Evolutionary conservation across 2,797 vertebrate species (phyloP).

Genomic region (Myotis findleyi): DNA sequence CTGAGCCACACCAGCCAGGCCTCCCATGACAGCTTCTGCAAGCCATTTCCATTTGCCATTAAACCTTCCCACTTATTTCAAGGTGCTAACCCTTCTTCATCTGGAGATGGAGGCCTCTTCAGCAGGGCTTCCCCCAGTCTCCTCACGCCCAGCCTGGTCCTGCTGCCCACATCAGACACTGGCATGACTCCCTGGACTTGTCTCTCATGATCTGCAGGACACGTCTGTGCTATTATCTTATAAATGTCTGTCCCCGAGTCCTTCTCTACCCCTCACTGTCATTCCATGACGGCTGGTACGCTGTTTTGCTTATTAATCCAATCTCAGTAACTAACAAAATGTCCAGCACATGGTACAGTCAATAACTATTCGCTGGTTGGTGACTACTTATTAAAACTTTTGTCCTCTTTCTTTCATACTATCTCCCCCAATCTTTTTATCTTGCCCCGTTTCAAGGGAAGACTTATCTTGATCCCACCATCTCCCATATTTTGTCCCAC

Average conservation of each 20-base stretch:
- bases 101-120: neutral
- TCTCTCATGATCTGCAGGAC: neutral
- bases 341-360: neutral
- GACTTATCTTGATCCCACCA: neutral
- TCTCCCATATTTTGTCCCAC: neutral
- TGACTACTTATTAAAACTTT: neutral
- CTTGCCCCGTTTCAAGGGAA: neutral
- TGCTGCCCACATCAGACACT: neutral
- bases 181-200: neutral
- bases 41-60: constrained; percentile 5
- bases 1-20: too few species aligned
- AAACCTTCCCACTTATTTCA: neutral
- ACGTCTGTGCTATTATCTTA: neutral
- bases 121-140: neutral
- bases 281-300: neutral
- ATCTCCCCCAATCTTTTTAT: neutral
- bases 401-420: neutral
- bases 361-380: neutral
- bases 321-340: neutral
- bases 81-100: neutral
- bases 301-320: neutral
- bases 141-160: neutral
- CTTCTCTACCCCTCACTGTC: too few species aligned
- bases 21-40: neutral
- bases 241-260: neutral